These are phyloP conservation scores for Thinocorus orbignyianus DNA, from an alignment of 2,113 vertebrate genomes.

Conservation along the genomic window DNA sequence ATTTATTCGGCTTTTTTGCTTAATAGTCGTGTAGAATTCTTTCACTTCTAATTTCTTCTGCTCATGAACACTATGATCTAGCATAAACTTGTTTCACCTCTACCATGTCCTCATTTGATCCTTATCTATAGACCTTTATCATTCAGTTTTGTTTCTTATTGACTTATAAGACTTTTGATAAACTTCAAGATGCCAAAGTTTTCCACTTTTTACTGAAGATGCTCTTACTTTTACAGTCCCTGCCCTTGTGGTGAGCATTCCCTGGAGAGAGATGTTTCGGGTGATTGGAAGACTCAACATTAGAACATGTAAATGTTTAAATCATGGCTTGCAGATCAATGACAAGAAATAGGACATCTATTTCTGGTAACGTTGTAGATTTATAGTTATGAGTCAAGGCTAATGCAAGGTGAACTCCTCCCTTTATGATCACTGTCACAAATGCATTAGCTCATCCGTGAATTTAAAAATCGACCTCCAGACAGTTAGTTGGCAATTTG, in stretches of 20 bases:
- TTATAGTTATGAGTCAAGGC: slow-evolving; percentile 72
- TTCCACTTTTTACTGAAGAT: neutral
- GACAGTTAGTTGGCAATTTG: slow-evolving; percentile 63
- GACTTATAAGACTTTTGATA: neutral
- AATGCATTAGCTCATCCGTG: slow-evolving; percentile 66
- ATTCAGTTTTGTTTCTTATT: neutral
- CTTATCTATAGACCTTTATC: neutral
- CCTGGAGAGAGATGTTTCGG: slow-evolving; percentile 28
- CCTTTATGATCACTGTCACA: slow-evolving; percentile 53
- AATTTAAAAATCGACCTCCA: slow-evolving; percentile 66
- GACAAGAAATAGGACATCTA: slow-evolving; percentile 76
- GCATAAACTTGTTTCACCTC: neutral
- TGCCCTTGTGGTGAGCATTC: neutral
- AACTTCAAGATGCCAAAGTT: neutral
- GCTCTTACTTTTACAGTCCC: slow-evolving; percentile 1
- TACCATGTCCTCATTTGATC: neutral
- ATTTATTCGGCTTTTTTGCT: neutral
- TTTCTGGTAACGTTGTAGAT: slow-evolving; percentile 76
- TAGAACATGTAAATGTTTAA: slow-evolving; percentile 70
- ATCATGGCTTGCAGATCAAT: slow-evolving; percentile 71
- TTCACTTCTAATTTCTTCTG: neutral
- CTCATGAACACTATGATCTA: neutral
- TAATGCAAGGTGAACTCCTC: slow-evolving; percentile 71
- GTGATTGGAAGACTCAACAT: slow-evolving; percentile 33
- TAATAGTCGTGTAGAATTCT: neutral